Evolutionary conservation across 2,797 vertebrate genomes (phyloP), one percentile per base, ranked within the genome.

Genomic region (Sebastiscus albofasciatus): DNA sequence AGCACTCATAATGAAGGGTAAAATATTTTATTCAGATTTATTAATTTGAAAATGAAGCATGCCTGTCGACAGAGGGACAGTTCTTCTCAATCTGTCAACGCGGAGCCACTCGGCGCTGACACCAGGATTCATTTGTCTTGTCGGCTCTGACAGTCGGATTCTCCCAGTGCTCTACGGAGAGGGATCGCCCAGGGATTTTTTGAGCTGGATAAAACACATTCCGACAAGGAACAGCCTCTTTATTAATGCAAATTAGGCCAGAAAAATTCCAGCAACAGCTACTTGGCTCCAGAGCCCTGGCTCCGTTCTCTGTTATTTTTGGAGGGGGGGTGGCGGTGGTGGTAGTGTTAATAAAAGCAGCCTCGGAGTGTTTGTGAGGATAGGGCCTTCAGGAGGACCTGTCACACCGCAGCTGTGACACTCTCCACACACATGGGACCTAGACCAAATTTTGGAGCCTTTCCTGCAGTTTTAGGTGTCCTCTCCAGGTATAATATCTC

Each of bases 11-110:
- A 99, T 98, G 98, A 99, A 99, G 98, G 97, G 96, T 97, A 97
- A 99, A 99, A 99, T 99, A 98, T 99, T 99, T 99, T 98, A 98
- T 98, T 99, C 98, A 99, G 97, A 99, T 99, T 99, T 99, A 99
- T 99, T 99, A 99, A 99, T 99, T 98, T 98, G 97, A 98, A 98
- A 99, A 97, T 98, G 98, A 99, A 98, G 97, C 97, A 96, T 97
- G 97, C 97, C 98, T 97, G 98, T 99, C 97, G 97, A 97, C 97
- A 96, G 96, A 97, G 97, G 97, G 97, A 98, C 97, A 98, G 96
- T 97, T 98, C 97, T 97, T 97, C 97, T 99, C 98, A 97, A 97
- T 98, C 97, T 99, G 98, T 99, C 98, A 99, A 94, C 95, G 95
- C 94, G 94, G 96, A 98, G 97, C 97, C 97, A 96, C 97, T 96